Evolutionary conservation across 23 tunicate species (phyloP).

Genomic region (Trididemnum miniatum): DNA sequence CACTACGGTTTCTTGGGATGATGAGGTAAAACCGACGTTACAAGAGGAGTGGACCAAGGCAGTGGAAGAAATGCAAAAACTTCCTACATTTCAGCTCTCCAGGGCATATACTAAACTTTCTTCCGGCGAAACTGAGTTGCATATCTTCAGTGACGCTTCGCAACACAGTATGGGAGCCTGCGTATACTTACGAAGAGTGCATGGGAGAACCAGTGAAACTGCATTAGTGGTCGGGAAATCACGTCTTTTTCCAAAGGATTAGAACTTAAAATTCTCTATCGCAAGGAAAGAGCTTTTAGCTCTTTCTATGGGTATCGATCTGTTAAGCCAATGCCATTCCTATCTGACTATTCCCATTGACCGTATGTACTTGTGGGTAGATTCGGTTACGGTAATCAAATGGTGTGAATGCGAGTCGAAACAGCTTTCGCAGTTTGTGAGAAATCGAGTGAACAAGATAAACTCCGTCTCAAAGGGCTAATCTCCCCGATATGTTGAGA

Average conservation of each 20-base stretch:
- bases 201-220: neutral
- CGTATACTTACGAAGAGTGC: neutral
- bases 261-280: neutral
- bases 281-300: neutral
- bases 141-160: conserved; percentile 7
- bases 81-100: neutral
- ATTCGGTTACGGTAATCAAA: conserved; percentile 13
- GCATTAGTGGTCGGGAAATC: neutral
- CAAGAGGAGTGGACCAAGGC: neutral
- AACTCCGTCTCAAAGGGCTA: neutral
- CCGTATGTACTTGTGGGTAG: neutral
- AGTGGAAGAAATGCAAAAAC: neutral
- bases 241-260: neutral
- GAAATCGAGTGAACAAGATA: conserved; percentile 11
- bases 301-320: conserved; percentile 7
- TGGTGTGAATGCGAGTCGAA: conserved; percentile 15
- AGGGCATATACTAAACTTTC: neutral
- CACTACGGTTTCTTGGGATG: neutral
- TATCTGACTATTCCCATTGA: neutral
- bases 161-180: conserved; percentile 8
- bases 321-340: neutral
- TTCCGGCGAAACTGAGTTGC: neutral
- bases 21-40: neutral
- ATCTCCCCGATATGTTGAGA: neutral
- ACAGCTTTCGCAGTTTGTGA: conserved; percentile 11